These are phyloP conservation scores for Chironomus striatipennis DNA, from an alignment of 1,140 invertebrate genomes.

Conservation along the genomic window DNA sequence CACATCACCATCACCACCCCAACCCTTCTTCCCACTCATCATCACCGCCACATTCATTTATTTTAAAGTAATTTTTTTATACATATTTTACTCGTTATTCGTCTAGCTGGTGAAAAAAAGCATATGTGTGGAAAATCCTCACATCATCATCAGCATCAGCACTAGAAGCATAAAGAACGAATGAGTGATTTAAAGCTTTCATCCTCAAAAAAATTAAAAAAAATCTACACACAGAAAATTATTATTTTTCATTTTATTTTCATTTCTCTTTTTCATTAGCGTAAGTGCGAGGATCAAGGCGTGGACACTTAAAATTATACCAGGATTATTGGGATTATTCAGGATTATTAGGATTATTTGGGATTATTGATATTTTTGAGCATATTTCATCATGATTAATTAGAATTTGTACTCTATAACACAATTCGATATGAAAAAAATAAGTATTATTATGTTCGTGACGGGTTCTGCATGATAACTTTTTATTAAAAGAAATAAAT, in stretches of 20 bases:
- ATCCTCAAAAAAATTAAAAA: background rate
- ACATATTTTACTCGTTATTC: background rate
- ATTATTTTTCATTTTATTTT: conserved; percentile 12
- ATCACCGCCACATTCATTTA: background rate
- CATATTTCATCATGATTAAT: too few species aligned
- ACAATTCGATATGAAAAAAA: too few species aligned
- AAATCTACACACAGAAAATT: too few species aligned
- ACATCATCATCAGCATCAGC: background rate
- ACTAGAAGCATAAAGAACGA: background rate
- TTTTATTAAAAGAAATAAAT: too few species aligned
- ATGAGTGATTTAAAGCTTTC: conserved; percentile 1
- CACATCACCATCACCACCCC: background rate
- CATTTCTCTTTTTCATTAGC: conserved; percentile 9
- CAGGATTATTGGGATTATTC: too few species aligned
- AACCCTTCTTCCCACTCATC: background rate
- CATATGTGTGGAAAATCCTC: conserved; percentile 1
- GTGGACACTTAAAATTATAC: too few species aligned
- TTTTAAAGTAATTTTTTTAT: background rate
- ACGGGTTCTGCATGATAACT: too few species aligned
- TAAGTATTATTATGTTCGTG: too few species aligned
- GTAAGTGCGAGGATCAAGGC: background rate
- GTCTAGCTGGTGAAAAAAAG: background rate
- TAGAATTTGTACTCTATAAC: too few species aligned
- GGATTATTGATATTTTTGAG: too few species aligned
- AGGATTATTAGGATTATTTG: too few species aligned